phyloP scores from a whole-genome alignment of 2,888 invertebrate species.

The Phymatocera aterrima region DNA sequence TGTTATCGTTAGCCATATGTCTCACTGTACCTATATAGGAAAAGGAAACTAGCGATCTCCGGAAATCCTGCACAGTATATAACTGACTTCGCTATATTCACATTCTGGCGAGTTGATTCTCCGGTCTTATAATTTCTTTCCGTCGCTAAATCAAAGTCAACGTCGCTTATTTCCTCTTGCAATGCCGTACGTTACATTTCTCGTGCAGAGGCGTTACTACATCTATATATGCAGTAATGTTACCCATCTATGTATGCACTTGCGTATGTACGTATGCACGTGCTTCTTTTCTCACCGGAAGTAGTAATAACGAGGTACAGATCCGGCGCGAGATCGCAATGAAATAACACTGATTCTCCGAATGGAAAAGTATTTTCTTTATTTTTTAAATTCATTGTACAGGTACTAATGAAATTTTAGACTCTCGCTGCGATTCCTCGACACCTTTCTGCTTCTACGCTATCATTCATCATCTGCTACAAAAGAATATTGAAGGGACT shows the following conservation, averaged over 20 bases:
- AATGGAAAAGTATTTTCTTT: background rate
- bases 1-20: too few species aligned
- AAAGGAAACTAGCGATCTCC: background rate
- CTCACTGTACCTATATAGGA: too few species aligned
- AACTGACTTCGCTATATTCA: too few species aligned
- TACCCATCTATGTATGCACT: too few species aligned
- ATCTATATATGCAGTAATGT: too few species aligned
- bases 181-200: background rate
- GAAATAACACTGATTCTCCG: background rate
- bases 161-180: background rate
- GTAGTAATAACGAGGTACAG: background rate
- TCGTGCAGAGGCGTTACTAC: background rate
- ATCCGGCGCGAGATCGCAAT: background rate
- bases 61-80: constrained; percentile 13
- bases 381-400: background rate
- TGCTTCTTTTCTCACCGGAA: background rate
- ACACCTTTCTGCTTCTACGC: background rate
- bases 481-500: background rate
- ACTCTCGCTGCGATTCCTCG: too few species aligned
- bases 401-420: background rate
- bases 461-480: background rate
- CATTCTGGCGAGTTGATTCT: background rate
- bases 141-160: constrained; percentile 26
- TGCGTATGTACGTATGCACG: background rate
- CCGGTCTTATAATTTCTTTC: background rate